These are phyloP conservation scores for Lasioglossum oenotherae DNA, from an alignment of 2,888 invertebrate genomes.

Conservation along the genomic window DNA sequence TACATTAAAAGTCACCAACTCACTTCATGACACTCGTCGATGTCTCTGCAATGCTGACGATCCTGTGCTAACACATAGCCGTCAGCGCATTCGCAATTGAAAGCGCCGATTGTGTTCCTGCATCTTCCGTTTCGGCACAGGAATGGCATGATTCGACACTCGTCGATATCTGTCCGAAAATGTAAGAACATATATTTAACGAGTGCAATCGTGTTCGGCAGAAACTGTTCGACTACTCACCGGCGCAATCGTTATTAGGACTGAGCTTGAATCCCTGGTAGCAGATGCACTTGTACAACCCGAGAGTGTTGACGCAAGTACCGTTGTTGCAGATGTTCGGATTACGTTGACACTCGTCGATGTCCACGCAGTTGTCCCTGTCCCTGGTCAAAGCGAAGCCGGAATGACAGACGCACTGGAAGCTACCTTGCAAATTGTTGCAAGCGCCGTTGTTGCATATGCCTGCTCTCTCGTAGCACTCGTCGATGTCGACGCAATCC, in stretches of 20 bases:
- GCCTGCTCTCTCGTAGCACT: conserved; percentile 88
- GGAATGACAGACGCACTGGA: conserved; percentile 91
- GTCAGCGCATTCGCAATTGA: conserved; percentile 92
- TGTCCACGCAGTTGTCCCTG: conserved; percentile 89
- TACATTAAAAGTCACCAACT: background rate
- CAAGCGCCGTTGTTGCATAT: conserved; percentile 92
- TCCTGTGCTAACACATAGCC: conserved; percentile 91
- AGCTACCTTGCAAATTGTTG: conserved; percentile 91
- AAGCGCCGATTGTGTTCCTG: conserved; percentile 92
- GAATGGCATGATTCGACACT: conserved; percentile 93
- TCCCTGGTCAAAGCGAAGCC: conserved; percentile 90
- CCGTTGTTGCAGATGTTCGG: conserved; percentile 92
- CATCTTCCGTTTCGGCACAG: conserved; percentile 95
- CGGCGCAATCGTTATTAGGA: conserved; percentile 91
- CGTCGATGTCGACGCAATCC: conserved; percentile 90
- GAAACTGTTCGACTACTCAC: conserved; percentile 81
- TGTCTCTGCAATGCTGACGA: conserved; percentile 91
- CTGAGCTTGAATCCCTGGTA: conserved; percentile 91
- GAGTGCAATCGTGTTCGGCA: too few relatives aligned
- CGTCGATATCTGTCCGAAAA: conserved; percentile 88
- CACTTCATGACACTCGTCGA: conserved; percentile 91
- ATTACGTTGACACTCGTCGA: conserved; percentile 90
- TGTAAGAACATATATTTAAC: background rate
- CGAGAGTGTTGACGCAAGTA: conserved; percentile 90
- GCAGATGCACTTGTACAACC: conserved; percentile 90